Percentiles rank a stretch among this genome's conserved stretches.
Conservation (phyloP, 1,140 invertebrate species). For the Drosophila fuyamai region DNA sequence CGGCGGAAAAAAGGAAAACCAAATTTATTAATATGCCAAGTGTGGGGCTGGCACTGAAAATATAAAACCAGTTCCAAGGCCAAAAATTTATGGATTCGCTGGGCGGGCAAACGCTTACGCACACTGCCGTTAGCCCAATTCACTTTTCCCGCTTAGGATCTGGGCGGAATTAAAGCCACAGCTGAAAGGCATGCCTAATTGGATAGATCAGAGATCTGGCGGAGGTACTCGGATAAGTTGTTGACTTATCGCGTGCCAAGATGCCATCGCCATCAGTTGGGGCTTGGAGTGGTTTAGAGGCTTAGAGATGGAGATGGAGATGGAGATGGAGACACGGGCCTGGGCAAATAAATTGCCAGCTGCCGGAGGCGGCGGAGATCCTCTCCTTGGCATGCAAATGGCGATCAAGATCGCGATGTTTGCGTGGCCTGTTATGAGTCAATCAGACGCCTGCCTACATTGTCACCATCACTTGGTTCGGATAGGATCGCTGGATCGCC, state of each 20-base stretch:
- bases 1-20: conserved; percentile 23
- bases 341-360: conserved; percentile 72
- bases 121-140: conserved; percentile 70
- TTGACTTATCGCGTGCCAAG: conserved; percentile 70
- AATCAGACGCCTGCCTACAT: conserved; percentile 77
- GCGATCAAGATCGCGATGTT: conserved; percentile 72
- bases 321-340: conserved; percentile 34
- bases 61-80: conserved; percentile 56
- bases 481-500: conserved; percentile 25
- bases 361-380: conserved; percentile 29
- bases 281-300: conserved; percentile 44
- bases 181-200: conserved; percentile 52
- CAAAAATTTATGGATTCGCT: conserved; percentile 37
- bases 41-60: conserved; percentile 17
- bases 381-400: conserved; percentile 61
- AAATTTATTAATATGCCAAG: conserved; percentile 65
- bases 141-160: conserved; percentile 30
- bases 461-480: conserved; percentile 71
- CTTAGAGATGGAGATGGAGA: conserved; percentile 2
- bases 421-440: conserved; percentile 79
- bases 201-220: conserved; percentile 39
- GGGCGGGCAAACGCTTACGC: conserved; percentile 49
- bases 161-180: conserved; percentile 46
- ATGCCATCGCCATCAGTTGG: conserved; percentile 68
- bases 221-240: conserved; percentile 27